Evolutionary conservation across 1,140 invertebrate species (phyloP), one percentile per base, ranked within the genome.

Genomic region (Drosophila santomea): DNA sequence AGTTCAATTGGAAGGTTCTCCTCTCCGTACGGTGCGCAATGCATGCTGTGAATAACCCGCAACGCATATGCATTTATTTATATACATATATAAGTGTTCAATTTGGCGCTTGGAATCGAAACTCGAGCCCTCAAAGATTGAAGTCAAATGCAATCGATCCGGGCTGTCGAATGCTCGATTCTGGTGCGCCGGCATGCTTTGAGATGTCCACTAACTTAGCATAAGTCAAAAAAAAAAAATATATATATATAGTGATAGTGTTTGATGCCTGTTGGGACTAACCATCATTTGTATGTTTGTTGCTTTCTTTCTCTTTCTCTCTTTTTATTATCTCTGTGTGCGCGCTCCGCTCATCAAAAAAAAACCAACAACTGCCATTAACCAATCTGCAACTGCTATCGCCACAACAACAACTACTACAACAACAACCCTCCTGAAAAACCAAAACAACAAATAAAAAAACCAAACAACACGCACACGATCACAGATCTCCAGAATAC

Each of bases 401-500:
- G 74, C 63, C 68, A 64, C 68, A 64, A 78, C 48, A 23, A 64
- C 59, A 62, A 77, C 74, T 48, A 85, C 67, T 41, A 72, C 60
- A 50, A 71, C 69, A 68, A 66, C 73, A 52, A 67, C 78, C 56
- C 32, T 47, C 38, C 59, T 62, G 36, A 20, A 56, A 20, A 20
- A 20, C 20, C 20, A 20, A 20, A 20, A 20, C 20, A 20, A 20
- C 20, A 20, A 17, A 63, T 38, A 51, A 39, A 41, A 56, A 64
- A 35, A 47, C 41, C 41, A 55, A 58, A 45, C n/a, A 74, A 43
- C 35, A 81, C 43, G 55, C 47, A 48, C 60, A 69, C 62, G 64
- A 44, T 69, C 56, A 93, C 92, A 99, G 98, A 99, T 96, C 97
- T 99, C 95, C 96, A 97, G 93, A 98, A 98, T 94, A 98, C 97